A percentile compares a stretch with the other conserved stretches of the same genome.
Conservation (phyloP, 2,113 vertebrate genomes). For the Oncorhynchus mykiss region DNA sequence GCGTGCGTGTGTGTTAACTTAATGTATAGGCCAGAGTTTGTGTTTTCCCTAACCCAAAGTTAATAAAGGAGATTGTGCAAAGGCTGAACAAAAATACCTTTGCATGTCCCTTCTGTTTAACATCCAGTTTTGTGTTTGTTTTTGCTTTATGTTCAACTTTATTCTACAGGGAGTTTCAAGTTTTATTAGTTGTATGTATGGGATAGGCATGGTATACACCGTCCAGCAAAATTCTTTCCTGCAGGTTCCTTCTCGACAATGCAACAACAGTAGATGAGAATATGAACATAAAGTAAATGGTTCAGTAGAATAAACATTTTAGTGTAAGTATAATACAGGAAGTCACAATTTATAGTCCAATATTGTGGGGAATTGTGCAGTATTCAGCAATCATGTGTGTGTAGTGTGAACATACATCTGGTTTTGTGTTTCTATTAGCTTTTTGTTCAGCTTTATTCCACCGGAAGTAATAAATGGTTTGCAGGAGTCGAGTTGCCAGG, state of each 20-base stretch:
- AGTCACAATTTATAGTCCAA: too few species aligned
- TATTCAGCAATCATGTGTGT: too few species aligned
- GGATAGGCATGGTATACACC: too few species aligned
- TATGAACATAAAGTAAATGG: too few species aligned
- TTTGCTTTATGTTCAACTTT: not conserved
- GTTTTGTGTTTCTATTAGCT: not conserved
- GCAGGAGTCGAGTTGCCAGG: slow-evolving; percentile 44
- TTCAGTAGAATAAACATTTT: too few species aligned
- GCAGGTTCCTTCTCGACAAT: too few species aligned
- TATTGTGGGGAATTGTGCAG: too few species aligned
- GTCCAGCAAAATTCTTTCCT: too few species aligned
- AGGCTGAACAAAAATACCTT: not conserved
- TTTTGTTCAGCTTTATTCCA: slow-evolving; percentile 28
- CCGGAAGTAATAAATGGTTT: slow-evolving; percentile 53
- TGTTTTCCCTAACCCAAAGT: not conserved
- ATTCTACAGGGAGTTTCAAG: slow-evolving; percentile 26
- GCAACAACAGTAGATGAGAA: too few species aligned
- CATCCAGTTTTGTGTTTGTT: not conserved
- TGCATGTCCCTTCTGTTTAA: not conserved
- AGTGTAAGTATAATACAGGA: too few species aligned
- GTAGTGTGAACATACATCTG: not conserved
- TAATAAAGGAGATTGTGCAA: not conserved
- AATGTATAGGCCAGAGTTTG: not conserved
- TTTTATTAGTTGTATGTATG: too few species aligned
- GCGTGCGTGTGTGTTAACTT: not conserved